Evolutionary conservation across 2,888 invertebrate species (phyloP).

Genomic region (Caenorhabditis imperialis): DNA sequence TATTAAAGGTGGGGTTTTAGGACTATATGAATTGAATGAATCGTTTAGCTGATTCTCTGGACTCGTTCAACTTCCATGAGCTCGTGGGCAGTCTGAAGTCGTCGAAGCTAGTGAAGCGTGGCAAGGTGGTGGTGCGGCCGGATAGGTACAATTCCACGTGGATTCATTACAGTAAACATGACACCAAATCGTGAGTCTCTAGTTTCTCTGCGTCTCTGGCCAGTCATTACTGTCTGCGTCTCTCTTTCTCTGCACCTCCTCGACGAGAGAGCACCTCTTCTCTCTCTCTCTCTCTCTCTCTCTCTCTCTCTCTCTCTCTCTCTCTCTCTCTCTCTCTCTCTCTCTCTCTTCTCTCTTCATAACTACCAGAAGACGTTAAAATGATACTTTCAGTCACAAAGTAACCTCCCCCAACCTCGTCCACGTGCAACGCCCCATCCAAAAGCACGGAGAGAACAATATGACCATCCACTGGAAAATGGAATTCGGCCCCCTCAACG

Average conservation of each 20-base stretch:
- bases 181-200: too few relatives aligned
- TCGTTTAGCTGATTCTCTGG: conserved; percentile 23
- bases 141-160: conserved; percentile 47
- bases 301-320: too few relatives aligned
- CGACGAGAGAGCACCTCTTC: too few relatives aligned
- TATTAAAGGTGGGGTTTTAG: conserved; percentile 45
- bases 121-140: conserved; percentile 34
- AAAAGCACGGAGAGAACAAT: conserved; percentile 33
- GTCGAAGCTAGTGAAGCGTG: conserved; percentile 25
- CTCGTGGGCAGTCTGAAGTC: conserved; percentile 35
- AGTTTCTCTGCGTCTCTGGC: too few relatives aligned
- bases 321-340: too few relatives aligned
- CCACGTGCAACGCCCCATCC: conserved; percentile 46
- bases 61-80: conserved; percentile 34
- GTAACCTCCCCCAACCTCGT: conserved; percentile 22
- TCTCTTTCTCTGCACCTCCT: too few relatives aligned
- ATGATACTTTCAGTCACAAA: conserved; percentile 23
- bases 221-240: too few relatives aligned
- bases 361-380: too few relatives aligned
- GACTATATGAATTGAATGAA: too few relatives aligned
- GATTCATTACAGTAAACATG: conserved; percentile 43
- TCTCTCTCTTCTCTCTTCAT: too few relatives aligned
- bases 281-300: too few relatives aligned
- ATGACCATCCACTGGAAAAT: conserved; percentile 41
- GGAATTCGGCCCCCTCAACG: conserved; percentile 33